phyloP scores from a whole-genome alignment of 2,888 invertebrate genomes.

The Liopterus haemorrhoidalis region DNA sequence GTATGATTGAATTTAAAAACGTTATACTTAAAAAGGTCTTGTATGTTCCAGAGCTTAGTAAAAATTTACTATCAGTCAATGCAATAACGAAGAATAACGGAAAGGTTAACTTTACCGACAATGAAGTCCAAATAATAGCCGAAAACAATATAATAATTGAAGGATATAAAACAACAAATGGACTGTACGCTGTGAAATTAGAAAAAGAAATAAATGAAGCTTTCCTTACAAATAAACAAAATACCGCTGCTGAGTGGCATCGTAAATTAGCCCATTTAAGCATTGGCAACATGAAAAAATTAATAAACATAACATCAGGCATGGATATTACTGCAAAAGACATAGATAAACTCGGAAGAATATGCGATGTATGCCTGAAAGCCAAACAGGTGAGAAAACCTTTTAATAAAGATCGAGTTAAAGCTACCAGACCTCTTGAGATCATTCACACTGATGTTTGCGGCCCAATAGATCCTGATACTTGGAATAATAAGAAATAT shows the following conservation, averaged over 20 bases:
- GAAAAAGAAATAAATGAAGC: not conserved
- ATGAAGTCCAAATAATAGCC: conserved; percentile 4
- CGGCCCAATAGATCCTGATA: conserved; percentile 36
- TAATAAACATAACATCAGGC: conserved; percentile 11
- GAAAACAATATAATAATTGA: conserved; percentile 3
- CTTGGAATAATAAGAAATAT: conserved; percentile 34
- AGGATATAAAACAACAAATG: conserved; percentile 7
- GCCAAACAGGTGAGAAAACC: conserved; percentile 38
- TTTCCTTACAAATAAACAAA: not conserved
- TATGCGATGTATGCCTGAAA: conserved; percentile 39
- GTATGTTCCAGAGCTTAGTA: conserved; percentile 9
- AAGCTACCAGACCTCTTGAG: conserved; percentile 37
- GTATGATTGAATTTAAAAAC: not conserved
- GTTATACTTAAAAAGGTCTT: conserved; percentile 5
- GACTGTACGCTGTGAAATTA: conserved; percentile 5
- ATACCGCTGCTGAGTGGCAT: conserved; percentile 15
- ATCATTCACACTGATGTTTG: conserved; percentile 38
- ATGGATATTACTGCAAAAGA: too few species aligned
- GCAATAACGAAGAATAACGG: conserved; percentile 7
- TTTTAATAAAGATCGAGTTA: conserved; percentile 34
- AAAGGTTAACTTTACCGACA: conserved; percentile 4
- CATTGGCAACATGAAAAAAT: conserved; percentile 16
- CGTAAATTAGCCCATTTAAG: conserved; percentile 20
- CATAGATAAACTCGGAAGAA: too few species aligned
- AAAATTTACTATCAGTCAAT: conserved; percentile 10